These are phyloP conservation scores for Steinernema hermaphroditum DNA, from an alignment of 2,888 invertebrate species.

Conservation along the genomic window DNA sequence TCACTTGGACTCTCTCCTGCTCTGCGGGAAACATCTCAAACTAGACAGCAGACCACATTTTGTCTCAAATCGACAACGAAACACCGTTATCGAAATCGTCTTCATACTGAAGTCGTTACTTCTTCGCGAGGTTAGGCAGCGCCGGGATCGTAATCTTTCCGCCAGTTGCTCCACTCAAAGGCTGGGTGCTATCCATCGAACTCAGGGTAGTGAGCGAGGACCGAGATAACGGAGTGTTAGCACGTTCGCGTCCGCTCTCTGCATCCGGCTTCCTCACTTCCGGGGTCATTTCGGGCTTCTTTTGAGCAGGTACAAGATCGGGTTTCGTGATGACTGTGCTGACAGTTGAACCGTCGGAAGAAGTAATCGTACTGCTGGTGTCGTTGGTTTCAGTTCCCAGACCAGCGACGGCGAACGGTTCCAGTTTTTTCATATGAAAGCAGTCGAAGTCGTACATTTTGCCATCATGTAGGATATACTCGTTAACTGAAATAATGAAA, in stretches of 20 bases:
- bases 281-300: not conserved
- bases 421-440: constrained; percentile 23
- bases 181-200: constrained; percentile 12
- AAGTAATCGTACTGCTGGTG: not conserved
- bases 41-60: not conserved
- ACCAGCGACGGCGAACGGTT: not conserved
- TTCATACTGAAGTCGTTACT: not conserved
- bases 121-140: not conserved
- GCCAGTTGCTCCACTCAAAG: not conserved
- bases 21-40: not conserved
- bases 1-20: not conserved
- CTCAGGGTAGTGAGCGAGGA: not conserved
- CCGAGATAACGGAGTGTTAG: not conserved
- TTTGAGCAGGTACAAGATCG: not conserved
- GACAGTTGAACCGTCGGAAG: not conserved
- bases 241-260: not conserved
- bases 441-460: constrained; percentile 33
- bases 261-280: not conserved
- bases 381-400: not conserved
- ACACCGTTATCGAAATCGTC: no score
- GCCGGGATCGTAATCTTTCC: not conserved
- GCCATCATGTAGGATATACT: constrained; percentile 24
- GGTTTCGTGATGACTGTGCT: not conserved
- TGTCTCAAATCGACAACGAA: not conserved
- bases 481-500: constrained; percentile 15